These are phyloP conservation scores for Distichodus sexfasciatus DNA, from an alignment of 2,797 vertebrate species.

Conservation along the genomic window DNA sequence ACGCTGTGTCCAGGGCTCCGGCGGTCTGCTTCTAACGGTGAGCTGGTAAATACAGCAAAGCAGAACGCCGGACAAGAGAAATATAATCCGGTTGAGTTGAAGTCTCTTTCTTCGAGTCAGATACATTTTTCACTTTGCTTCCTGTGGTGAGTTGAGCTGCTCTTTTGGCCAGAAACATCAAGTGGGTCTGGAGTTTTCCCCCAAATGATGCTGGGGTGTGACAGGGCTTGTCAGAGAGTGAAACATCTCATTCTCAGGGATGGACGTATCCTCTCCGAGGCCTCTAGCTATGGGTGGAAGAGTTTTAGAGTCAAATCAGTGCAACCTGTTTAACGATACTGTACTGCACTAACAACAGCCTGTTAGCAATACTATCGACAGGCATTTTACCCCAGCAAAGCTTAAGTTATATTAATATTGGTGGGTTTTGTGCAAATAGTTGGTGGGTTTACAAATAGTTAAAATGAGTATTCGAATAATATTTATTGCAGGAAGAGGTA, in stretches of 20 bases:
- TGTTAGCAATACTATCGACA: too few species aligned
- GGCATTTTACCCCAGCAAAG: too few species aligned
- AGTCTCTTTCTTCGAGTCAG: slow-evolving; percentile 77
- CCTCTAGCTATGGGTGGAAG: slow-evolving; percentile 47
- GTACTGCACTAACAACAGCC: not conserved
- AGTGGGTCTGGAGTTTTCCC: slow-evolving; percentile 51
- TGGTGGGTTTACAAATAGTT: too few species aligned
- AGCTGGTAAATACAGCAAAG: slow-evolving; percentile 80
- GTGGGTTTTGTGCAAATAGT: too few species aligned
- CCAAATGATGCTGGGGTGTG: slow-evolving; percentile 56
- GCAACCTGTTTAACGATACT: slow-evolving; percentile 1
- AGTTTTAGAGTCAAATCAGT: slow-evolving; percentile 10
- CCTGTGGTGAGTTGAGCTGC: slow-evolving; percentile 55
- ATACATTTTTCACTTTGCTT: slow-evolving; percentile 69
- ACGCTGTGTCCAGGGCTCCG: slow-evolving; percentile 64
- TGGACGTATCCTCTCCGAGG: slow-evolving; percentile 39
- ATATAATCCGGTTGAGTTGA: slow-evolving; percentile 77
- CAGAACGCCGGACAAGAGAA: slow-evolving; percentile 78
- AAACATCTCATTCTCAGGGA: slow-evolving; percentile 68
- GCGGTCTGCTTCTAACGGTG: slow-evolving; percentile 71
- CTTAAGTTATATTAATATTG: too few species aligned
- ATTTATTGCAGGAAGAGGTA: too few species aligned
- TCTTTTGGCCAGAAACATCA: slow-evolving; percentile 50
- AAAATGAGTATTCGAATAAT: too few species aligned
- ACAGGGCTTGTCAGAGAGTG: slow-evolving; percentile 33